Conservation (phyloP, 2,888 invertebrate species). For the Amphipoea lucens region DNA sequence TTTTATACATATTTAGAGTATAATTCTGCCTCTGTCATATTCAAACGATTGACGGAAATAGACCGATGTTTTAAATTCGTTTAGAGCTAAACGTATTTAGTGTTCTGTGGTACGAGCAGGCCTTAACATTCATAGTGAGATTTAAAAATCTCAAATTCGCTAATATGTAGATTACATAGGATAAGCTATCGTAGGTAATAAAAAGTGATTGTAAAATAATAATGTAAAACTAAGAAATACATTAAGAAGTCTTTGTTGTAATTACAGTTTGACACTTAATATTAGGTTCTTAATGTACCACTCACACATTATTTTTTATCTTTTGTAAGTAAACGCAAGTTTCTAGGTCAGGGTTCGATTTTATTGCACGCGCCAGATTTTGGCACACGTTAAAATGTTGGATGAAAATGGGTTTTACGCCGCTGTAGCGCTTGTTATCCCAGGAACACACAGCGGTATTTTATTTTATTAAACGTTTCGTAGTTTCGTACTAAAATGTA, state of each 20-base stretch:
- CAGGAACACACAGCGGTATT: slow-evolving; percentile 39
- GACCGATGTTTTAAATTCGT: neutral
- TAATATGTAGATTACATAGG: no score
- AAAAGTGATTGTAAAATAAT: neutral
- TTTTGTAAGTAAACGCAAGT: slow-evolving; percentile 1
- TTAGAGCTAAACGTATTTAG: neutral
- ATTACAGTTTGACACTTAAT: neutral
- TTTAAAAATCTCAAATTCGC: no score
- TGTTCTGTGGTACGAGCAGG: neutral
- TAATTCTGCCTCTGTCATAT: neutral
- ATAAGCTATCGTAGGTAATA: neutral
- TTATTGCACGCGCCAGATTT: slow-evolving; percentile 39
- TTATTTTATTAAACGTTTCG: slow-evolving; percentile 53
- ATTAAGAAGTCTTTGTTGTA: no score
- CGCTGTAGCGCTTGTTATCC: slow-evolving; percentile 43
- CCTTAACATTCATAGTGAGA: neutral
- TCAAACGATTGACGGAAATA: neutral
- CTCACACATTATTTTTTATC: neutral
- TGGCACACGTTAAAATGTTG: slow-evolving; percentile 50
- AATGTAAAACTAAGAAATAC: neutral
- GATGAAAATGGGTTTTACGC: slow-evolving; percentile 32
- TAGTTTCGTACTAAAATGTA: slow-evolving; percentile 48
- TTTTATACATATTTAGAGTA: neutral
- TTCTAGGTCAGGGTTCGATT: slow-evolving; percentile 54
- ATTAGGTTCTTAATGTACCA: neutral